Base-by-base conservation (phyloP, 2,113 vertebrate genomes). In the Gobio gobio region DNA sequence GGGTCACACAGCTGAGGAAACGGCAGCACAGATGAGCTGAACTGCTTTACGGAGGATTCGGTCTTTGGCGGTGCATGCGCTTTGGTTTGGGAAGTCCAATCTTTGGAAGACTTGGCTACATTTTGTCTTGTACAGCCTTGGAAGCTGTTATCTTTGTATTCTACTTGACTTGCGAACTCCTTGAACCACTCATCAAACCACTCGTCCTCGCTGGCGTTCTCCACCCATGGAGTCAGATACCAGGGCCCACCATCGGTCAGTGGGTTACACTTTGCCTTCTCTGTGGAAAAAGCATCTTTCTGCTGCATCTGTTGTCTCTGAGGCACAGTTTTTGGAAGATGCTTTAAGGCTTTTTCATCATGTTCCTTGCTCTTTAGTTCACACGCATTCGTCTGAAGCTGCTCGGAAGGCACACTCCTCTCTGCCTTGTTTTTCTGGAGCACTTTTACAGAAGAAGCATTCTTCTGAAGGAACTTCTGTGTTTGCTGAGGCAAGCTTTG, bases 161-260 rank as follows among this genome's bases (percentile, higher is more conserved):
- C 64, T 68, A 4, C 64, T 36, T 20, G 18, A 10, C 7, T 10
- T 2, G 64, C 2, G 33, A 20, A 7, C 29, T 36, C 64, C 64
- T 68, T 13, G 8, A 4, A 36, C 64, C 14, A 20, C 18, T 40
- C 64, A 0, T 36, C 33, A 36, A 9, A 36, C 64, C 14, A 36
- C 9, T 68, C 16, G 8, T 36, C 64, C 4, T 68, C 29, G 29
- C 16, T 68, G 64, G 9, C 16, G 10, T 20, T 7, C 16, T 36
- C 64, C 64, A 36, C 14, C 64, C 64, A 68, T 68, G 64, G 64
- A 68, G 64, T 36, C 33, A 68, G 64, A 68, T 29, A 68, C 64
- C 64, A 68, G 8, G 24, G 10, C 59, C 26, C 59, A 26, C 36
- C 16, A 2, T 9, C 54, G 18, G 54, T 22, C 54, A 56, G 18